Evolutionary conservation across 2,888 invertebrate species (phyloP), one percentile per base, ranked within the genome.

Genomic region (Coenonympha glycerion): DNA sequence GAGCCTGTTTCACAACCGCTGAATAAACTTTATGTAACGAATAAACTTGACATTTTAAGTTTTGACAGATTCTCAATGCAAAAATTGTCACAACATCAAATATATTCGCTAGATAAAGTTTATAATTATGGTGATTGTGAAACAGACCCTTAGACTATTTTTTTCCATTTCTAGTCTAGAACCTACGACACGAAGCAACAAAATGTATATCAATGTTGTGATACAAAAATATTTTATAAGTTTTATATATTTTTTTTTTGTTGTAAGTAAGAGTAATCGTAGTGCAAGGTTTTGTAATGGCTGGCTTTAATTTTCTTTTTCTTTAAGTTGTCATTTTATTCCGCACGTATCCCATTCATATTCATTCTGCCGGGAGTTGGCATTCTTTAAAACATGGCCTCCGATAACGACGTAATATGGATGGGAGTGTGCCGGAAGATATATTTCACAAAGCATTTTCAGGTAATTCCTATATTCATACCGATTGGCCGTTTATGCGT

Each of bases 301-400:
- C 82, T 82, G 71, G 86, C 84, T 87, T 87, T 76, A 81, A 67
- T 62, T 15, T 46, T 21, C 42, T 4, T 13, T 59, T 72, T 68
- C 83, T 80, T 83, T 86, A 79, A 81, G 79, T 86, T 86, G 78
- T 85, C 87, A 85, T 87, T 87, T 87, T 87, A 79, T 86, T 87
- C 87, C 86, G 87, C 88, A 87, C 87, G 87, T 86, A 84, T 87
- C 88, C 88, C 87, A 86, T 88, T 88, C 88, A 88, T 88, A 85
- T 80, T 87, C 88, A 88, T 87, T 83, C 75, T 82, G 87, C 87
- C 86, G 84, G 76, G 85, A 76, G 85, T 76, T 77, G 87, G 85
- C 85, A 78, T 72, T 46, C 46, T 71, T 64, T 73, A 69, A 64
- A 65, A 59, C 68, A 66, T 64, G 78, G 74, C 75, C 70, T 72